Evolutionary conservation across 1,140 invertebrate species (phyloP).

Genomic region (Drosophila obscura): DNA sequence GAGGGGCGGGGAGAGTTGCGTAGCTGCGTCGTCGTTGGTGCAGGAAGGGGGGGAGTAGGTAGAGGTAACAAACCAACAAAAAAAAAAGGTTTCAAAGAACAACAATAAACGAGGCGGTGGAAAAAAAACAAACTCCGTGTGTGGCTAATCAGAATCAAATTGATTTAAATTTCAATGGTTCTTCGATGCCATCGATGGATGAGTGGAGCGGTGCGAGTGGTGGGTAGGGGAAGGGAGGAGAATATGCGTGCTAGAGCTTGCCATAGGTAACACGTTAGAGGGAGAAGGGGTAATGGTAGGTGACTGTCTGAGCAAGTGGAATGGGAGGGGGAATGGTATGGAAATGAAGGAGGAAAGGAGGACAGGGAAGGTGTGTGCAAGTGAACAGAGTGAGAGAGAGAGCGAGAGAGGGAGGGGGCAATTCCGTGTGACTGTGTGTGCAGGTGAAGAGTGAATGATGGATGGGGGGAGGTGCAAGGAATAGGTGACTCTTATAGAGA

Average conservation of each 20-base stretch:
- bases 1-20: too few species aligned
- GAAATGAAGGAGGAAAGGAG: too few species aligned
- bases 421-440: too few species aligned
- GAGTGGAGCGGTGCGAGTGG: constrained; percentile 59
- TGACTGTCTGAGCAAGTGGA: too few species aligned
- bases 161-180: constrained; percentile 80
- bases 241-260: not conserved
- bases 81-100: constrained; percentile 45
- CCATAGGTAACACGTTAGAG: constrained; percentile 18
- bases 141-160: constrained; percentile 81
- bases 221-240: not conserved
- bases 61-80: not conserved
- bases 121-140: constrained; percentile 70
- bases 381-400: not conserved
- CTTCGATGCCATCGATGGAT: constrained; percentile 24
- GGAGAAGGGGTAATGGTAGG: constrained; percentile 35
- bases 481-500: too few species aligned
- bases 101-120: not conserved
- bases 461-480: too few species aligned
- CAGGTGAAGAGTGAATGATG: too few species aligned
- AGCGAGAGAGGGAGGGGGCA: too few species aligned
- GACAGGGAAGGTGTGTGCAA: too few species aligned
- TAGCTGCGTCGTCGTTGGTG: too few species aligned
- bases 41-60: too few species aligned
- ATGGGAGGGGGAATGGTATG: too few species aligned